phyloP scores from a whole-genome alignment of 2,113 vertebrate species.

The Gulo gulo region DNA sequence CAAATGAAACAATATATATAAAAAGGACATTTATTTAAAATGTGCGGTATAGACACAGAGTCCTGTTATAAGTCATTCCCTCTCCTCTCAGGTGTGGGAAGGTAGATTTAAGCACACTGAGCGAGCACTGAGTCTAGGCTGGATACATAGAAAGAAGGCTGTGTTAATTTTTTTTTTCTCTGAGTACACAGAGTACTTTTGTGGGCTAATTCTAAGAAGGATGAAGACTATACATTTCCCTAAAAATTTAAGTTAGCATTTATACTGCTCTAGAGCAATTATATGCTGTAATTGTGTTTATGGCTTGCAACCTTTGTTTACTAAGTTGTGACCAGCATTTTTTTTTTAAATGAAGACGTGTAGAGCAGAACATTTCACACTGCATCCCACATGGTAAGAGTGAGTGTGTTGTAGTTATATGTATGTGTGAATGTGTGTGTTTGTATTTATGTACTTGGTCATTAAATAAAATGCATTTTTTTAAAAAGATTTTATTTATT shows the following conservation, averaged over 20 bases:
- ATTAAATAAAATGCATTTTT: conserved; percentile 48
- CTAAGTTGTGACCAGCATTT: neutral
- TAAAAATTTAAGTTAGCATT: conserved; percentile 23
- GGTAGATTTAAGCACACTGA: neutral
- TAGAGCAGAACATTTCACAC: neutral
- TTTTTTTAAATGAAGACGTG: neutral
- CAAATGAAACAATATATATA: neutral
- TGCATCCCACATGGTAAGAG: neutral
- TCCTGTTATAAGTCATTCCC: neutral
- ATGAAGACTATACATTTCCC: neutral
- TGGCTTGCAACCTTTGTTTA: neutral
- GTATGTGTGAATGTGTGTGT: neutral
- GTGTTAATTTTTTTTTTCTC: neutral
- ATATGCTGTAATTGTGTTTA: neutral
- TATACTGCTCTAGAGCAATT: neutral
- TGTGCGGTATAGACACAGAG: neutral
- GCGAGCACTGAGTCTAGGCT: neutral
- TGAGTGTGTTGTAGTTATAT: neutral
- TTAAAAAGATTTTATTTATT: no score
- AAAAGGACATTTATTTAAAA: neutral
- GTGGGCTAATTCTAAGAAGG: neutral
- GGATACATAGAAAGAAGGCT: neutral
- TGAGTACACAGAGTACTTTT: neutral
- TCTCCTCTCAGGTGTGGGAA: neutral
- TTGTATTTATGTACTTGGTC: neutral